These are phyloP conservation scores for Cyclura pinguis DNA, from an alignment of 2,797 vertebrate species.

Conservation along the genomic window DNA sequence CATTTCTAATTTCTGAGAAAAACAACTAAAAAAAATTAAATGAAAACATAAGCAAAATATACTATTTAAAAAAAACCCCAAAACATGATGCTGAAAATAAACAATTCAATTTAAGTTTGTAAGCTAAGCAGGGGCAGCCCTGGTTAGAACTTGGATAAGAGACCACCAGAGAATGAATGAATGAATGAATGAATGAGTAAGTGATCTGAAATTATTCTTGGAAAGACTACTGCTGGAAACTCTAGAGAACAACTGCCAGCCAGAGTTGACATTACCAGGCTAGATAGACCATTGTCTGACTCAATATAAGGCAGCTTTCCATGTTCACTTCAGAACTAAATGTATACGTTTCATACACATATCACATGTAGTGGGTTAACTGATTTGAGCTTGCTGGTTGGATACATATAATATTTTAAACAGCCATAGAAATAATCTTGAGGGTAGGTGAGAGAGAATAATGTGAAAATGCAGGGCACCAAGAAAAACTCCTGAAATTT, in stretches of 20 bases:
- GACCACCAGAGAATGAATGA: too few species aligned
- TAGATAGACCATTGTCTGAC: too few species aligned
- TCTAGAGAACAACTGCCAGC: too few species aligned
- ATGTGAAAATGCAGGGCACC: neutral
- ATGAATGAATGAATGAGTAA: too few species aligned
- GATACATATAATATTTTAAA: neutral
- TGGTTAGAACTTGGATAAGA: too few species aligned
- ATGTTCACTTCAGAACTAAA: neutral
- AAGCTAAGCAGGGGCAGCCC: too few species aligned
- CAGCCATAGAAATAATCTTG: neutral
- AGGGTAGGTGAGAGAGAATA: neutral
- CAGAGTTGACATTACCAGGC: too few species aligned
- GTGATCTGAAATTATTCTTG: too few species aligned
- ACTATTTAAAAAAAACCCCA: neutral
- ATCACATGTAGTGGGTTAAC: neutral
- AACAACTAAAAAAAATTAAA: neutral
- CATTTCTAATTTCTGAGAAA: neutral
- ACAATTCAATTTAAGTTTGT: too few species aligned
- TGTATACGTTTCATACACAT: neutral
- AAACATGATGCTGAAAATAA: neutral
- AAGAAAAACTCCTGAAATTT: neutral
- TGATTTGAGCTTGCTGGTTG: neutral
- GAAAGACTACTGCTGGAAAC: too few species aligned
- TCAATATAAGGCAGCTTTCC: too few species aligned
- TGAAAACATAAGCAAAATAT: neutral